Evolutionary conservation across 2,888 invertebrate species (phyloP), one percentile per base, ranked within the genome.

Genomic region (Argyresthia albistria): DNA sequence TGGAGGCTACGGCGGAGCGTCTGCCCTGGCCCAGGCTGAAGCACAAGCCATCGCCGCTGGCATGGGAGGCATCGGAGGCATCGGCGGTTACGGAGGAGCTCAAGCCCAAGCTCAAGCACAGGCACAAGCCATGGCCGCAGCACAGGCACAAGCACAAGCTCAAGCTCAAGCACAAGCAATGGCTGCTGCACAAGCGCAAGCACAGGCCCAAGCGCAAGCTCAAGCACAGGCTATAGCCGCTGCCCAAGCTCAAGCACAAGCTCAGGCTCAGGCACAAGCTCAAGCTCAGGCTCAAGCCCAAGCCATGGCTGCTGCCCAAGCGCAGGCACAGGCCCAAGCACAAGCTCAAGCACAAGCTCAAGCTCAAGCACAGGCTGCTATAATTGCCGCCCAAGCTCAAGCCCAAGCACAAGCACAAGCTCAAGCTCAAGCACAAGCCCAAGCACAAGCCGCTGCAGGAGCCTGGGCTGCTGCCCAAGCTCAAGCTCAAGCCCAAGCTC

Each of bases 11-110:
- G 52, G 52, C 10, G 39, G 16, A 8, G 8, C 9, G 11, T 7
- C n/a, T 11, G 50, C 16, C 3, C 35, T 14, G 6, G 51, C 35
- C 10, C 51, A 51, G 11, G 45, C 51, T 4, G n/a, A 51, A 37
- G 48, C 48, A 3, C 43, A 53, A 11, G 51, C 53, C n/a, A 1
- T 46, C 0, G 54, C 54, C 1, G 42, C 52, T 4, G 55, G 53
- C 11, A 1, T 48, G 7, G 51, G 48, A 16, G 50, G 50, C 8
- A 42, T 39, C 1, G n/a, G 14, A 7, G 35, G 48, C n/a, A 8
- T 11, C 14, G 46, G 46, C 4, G 25, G 9, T 35, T 36, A 48
- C 11, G 48, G 15, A 1, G 35, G 16, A 8, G 8, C 9, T 4
- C 43, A 53, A 11, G 48, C 37, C 12, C 48, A 48, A 10, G 37